Evolutionary conservation across 1,140 invertebrate genomes (phyloP), one percentile per base, ranked within the genome.

Genomic region (Drosophila ironensis): DNA sequence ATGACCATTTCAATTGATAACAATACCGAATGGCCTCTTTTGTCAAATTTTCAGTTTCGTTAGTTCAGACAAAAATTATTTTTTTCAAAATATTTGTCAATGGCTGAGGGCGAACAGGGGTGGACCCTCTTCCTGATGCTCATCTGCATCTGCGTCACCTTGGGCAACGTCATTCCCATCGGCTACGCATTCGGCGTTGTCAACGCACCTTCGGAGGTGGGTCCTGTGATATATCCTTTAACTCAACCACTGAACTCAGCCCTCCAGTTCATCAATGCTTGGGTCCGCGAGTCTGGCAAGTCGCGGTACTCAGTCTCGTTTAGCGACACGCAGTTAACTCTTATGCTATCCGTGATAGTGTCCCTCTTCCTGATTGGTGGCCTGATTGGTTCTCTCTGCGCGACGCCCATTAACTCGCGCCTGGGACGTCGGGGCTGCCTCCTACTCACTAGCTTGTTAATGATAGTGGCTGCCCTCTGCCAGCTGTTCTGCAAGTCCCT

Each of bases 151-250:
- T 27, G 4, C 8, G 24, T 64, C 3, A 74, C 71, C n/a, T 12
- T 77, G 24, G 71, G 74, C n/a, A 94, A 93, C 9, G 95, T 95
- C 8, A 89, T 97, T 41, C 95, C 96, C 44, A 93, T 96, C 68
- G 97, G 97, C 33, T 97, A 94, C 87, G 95, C 96, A 66, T 96
- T 97, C 48, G 96, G 96, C 20, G 96, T 97, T 25, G 91, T 97
- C 12, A 98, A 97, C 90, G 93, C 94, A 33, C 95, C 96, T 14
- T 93, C 93, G 75, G 81, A 92, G 71, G 96, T 97, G 33, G 35
- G 27, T 45, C 24, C 9, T 20, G 2, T 2, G 16, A 1, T 44
- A 24, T 28, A 16, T 12, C 9, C 14, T 5, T 37, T 25, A 3
- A 2, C 17, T 28, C 7, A 3, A 2, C 8, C 7, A 2, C 8